Conservation (phyloP, 2,888 invertebrate species). For the Argyresthia goedartella region DNA sequence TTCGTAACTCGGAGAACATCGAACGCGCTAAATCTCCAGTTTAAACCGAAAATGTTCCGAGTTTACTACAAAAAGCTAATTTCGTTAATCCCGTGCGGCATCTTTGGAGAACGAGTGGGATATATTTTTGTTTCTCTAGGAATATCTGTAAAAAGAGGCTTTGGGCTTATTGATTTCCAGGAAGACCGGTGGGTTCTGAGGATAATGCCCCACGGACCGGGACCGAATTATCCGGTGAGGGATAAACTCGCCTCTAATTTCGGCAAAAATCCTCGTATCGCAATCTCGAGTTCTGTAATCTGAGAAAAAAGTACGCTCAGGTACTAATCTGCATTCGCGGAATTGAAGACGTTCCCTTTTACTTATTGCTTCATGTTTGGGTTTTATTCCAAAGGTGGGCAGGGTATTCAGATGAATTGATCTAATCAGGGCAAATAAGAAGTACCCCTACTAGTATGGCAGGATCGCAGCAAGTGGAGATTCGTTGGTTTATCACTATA, state of each 20-base stretch:
- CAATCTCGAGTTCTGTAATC: constrained; percentile 30
- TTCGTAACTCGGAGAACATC: constrained; percentile 44
- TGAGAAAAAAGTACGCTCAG: constrained; percentile 38
- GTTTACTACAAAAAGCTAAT: constrained; percentile 51
- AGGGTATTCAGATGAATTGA: no score
- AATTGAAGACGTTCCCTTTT: not conserved
- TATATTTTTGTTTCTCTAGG: constrained; percentile 56
- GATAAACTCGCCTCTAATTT: constrained; percentile 62
- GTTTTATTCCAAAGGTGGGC: no score
- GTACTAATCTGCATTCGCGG: constrained; percentile 8
- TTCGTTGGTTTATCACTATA: no score
- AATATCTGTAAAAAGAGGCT: constrained; percentile 53
- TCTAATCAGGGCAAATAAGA: no score
- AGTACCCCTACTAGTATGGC: no score
- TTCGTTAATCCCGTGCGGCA: constrained; percentile 53
- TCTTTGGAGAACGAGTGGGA: constrained; percentile 45
- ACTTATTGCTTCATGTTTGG: no score
- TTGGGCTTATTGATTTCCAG: constrained; percentile 60
- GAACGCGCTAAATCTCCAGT: constrained; percentile 52
- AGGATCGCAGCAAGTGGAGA: no score
- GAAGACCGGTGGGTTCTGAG: constrained; percentile 51
- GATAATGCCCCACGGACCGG: constrained; percentile 56
- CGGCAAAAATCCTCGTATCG: constrained; percentile 30
- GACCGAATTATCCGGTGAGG: constrained; percentile 61
- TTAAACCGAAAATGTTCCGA: constrained; percentile 56